Base-by-base conservation (phyloP, 2,888 invertebrate genomes). In the Hermaeophaga mercurialis region DNA sequence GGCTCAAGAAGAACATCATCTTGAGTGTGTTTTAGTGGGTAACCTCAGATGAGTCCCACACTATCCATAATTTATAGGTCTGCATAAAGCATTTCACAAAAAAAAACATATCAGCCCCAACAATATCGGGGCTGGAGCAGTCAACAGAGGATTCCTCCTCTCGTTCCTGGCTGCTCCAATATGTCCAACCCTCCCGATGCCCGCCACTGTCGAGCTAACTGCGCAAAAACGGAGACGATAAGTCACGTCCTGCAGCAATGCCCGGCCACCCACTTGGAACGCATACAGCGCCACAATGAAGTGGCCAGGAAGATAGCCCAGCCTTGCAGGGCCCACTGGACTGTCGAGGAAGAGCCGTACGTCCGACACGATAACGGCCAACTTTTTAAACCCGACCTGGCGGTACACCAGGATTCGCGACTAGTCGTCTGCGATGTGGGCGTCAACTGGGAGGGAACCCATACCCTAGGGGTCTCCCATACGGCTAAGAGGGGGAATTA, bases 341-440 rank as follows among this genome's bases (percentile, higher is more conserved):
- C 6, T 7, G 62, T 57, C 1, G 62, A 62, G 19, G 62, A 59
- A 9, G 69, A 69, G 50, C 68, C 66, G 0, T 56, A 61, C 18
- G 46, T 69, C 11, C 41, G 61, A 1, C 54, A 61, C 38, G 0
- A 7, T 1, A 63, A 67, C 17, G 69, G 68, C 1, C 24, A 17
- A 1, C 56, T 68, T 0, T 62, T 39, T 14, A 68, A 67, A 19
- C 68, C 70, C 1, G 63, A 65, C 18, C 28, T 62, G 8, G 50
- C 52, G 15, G 8, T 56, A 1, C 2, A 12, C 7, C 12, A 15
- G 6, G 19, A 19, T 1, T 44, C 17, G 4, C 4, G 5, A 1
- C 11, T 41, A 1, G 8, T 24, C 5, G 33, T 59, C 4, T 9
- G 18, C 7, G 59, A 59, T 8, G 56, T 59, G 7, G 36, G 45